A percentile compares a stretch with the other conserved stretches of the same genome.
phyloP scores from a whole-genome alignment of 2,888 invertebrate genomes.

The Tetragonula carbonaria region DNA sequence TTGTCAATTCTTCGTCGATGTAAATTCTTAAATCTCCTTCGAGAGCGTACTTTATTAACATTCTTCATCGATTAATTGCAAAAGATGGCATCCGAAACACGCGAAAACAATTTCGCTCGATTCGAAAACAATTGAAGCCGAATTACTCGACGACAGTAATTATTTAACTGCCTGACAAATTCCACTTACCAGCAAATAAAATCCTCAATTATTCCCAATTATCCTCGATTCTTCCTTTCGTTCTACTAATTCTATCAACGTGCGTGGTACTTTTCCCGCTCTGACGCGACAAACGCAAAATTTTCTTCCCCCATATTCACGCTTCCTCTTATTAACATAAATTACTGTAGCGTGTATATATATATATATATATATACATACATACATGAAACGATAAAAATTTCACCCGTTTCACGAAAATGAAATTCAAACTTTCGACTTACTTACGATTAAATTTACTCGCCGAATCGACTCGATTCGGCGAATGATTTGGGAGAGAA shows the following conservation, averaged over 20 bases:
- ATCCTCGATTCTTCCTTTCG: constrained; percentile 4
- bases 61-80: too few species aligned
- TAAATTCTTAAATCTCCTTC: neutral
- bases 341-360: neutral
- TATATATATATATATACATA: too few species aligned
- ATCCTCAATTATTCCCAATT: constrained; percentile 9
- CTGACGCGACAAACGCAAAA: neutral
- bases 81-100: neutral
- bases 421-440: too few species aligned
- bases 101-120: neutral
- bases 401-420: too few species aligned
- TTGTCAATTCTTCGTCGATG: neutral
- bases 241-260: constrained; percentile 16
- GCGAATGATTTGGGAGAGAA: neutral
- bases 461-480: too few species aligned
- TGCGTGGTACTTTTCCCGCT: neutral
- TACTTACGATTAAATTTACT: too few species aligned
- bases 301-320: neutral
- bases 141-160: neutral
- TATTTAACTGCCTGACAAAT: neutral
- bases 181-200: constrained; percentile 7
- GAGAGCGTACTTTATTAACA: too few species aligned
- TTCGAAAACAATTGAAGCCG: neutral
- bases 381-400: too few species aligned
- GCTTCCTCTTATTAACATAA: neutral